Conservation (phyloP, 2,113 vertebrate species). For the Zosterops hypoxanthus region DNA sequence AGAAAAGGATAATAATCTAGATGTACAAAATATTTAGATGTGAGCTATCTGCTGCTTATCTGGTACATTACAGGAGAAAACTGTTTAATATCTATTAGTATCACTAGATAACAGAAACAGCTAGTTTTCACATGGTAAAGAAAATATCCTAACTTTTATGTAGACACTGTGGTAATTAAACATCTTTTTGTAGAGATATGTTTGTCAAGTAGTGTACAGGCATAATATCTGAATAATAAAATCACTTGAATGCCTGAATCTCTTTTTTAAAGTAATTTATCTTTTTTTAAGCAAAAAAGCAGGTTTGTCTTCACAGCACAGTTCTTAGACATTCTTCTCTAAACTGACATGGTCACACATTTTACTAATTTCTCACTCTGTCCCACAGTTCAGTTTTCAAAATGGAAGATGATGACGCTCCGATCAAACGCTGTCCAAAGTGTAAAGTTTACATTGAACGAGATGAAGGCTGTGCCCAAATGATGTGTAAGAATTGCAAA, state of each 20-base stretch:
- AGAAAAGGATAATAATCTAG: neutral
- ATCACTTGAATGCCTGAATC: neutral
- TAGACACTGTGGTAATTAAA: neutral
- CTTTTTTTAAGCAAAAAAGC: neutral
- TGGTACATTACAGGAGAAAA: neutral
- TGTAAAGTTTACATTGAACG: constrained; percentile 98
- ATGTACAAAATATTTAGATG: neutral
- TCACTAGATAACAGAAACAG: neutral
- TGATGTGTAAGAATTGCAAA: constrained; percentile 99
- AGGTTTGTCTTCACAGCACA: neutral
- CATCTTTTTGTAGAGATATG: neutral
- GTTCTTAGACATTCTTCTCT: neutral
- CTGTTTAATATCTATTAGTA: neutral
- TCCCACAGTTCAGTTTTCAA: constrained; percentile 86
- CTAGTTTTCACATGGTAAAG: neutral
- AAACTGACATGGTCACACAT: neutral
- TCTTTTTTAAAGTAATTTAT: neutral
- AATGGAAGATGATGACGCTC: constrained; percentile 88
- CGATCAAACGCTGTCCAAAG: constrained; percentile 98
- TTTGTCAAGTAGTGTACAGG: neutral
- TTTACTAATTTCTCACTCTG: neutral
- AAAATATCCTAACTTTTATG: neutral
- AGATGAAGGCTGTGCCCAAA: constrained; percentile 97
- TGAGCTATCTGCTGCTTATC: neutral
- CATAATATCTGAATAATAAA: neutral